Base-by-base conservation (phyloP, 2,113 vertebrate species). In the Corythornis madagascariensis region DNA sequence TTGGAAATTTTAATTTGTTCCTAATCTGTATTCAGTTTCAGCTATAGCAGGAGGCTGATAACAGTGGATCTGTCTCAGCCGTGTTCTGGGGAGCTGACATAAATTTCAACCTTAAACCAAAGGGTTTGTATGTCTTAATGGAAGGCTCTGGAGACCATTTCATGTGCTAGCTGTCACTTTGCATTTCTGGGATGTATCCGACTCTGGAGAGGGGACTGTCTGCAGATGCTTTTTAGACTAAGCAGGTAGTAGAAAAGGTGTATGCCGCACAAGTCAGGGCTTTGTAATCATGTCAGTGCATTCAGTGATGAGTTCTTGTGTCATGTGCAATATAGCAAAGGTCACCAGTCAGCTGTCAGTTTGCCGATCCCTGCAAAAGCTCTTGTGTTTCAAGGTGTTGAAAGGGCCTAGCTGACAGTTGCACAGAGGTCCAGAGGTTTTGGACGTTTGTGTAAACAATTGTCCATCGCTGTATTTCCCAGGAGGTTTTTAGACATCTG, bases 51-150 rank as follows among this genome's bases (percentile, higher is more conserved):
- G 53, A 48, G 63, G 48, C 82, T 91, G 82, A 18, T 89, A 88
- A 52, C 24, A 26, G 72, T 15, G 29, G 91, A 38, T 83, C 71
- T 80, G 1, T 63, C 89, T 89, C 82, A 91, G 19, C 43, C 0
- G 0, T 29, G 4, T 95, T 78, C 85, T 77, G 56, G 65, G 79
- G 85, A 94, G 73, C 69, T 91, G 85, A 71, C 82, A 72, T 72
- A 86, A 92, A 88, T 91, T 69, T 75, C 86, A 94, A 22, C 60
- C 82, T 91, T 91, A 94, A 91, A 92, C 71, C 5, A 6, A 60
- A 87, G 87, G n/a, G 56, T 92, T 93, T 89, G 43, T 71, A 83
- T 75, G 35, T 9, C 76, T 86, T 83, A 74, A 60, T 88, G 91
- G 91, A 69, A 83, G 42, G 72, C 96, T 67, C 93, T 42, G 69